Evolutionary conservation across 1,140 invertebrate genomes (phyloP).

Genomic region (Aphidius gifuensis): DNA sequence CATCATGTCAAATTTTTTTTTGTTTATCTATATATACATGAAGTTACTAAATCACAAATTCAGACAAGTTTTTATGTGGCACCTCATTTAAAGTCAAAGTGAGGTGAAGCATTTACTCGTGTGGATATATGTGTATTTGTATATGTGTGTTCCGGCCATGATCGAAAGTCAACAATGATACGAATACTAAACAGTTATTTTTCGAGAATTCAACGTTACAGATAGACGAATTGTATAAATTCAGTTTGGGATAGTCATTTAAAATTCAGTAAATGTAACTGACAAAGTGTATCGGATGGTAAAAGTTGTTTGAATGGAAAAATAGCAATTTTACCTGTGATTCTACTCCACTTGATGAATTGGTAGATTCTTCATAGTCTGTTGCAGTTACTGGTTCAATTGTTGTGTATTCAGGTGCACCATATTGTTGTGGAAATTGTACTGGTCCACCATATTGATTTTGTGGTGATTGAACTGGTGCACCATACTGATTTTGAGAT

Average conservation of each 20-base stretch:
- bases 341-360: constrained; percentile 28
- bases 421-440: constrained; percentile 25
- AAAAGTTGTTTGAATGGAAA: background rate
- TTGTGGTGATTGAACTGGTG: constrained; percentile 15
- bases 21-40: too few species aligned
- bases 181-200: constrained; percentile 43
- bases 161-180: constrained; percentile 46
- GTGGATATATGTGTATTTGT: background rate
- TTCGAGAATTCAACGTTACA: constrained; percentile 13
- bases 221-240: constrained; percentile 24
- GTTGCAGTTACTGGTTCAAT: constrained; percentile 35
- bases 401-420: constrained; percentile 30
- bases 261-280: constrained; percentile 34
- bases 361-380: constrained; percentile 42
- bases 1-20: too few species aligned
- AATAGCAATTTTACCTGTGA: constrained; percentile 22
- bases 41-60: too few species aligned
- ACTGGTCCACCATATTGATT: constrained; percentile 18
- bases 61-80: too few species aligned
- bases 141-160: constrained; percentile 31
- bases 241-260: constrained; percentile 13
- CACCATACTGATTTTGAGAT: constrained; percentile 19
- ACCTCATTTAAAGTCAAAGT: too few species aligned
- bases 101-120: too few species aligned
- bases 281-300: background rate